A percentile compares a stretch with the other conserved stretches of the same genome.
Evolutionary conservation across 2,888 invertebrate species (phyloP).

Genomic region (Spilarctia lutea): DNA sequence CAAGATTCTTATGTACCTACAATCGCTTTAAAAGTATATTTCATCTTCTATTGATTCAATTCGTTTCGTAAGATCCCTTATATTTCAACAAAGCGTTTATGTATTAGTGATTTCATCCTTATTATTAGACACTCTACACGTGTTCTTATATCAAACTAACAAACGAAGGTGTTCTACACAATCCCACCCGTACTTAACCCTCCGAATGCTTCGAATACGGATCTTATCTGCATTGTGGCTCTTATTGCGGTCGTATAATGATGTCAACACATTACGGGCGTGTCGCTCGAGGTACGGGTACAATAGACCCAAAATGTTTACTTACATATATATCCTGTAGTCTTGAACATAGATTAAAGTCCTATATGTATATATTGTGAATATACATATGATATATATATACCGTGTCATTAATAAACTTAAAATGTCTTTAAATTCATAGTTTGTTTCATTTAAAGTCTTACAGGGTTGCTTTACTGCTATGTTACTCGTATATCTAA

Average conservation of each 20-base stretch:
- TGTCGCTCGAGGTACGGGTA: slow-evolving; percentile 49
- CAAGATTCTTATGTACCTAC: too few relatives aligned
- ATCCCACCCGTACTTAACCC: slow-evolving; percentile 58
- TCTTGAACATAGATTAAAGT: slow-evolving; percentile 23
- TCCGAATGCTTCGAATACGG: slow-evolving; percentile 63
- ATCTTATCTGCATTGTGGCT: slow-evolving; percentile 78
- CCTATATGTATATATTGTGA: slow-evolving; percentile 17
- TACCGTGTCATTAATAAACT: slow-evolving; percentile 3
- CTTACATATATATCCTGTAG: slow-evolving; percentile 27
- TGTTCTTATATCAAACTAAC: slow-evolving; percentile 43
- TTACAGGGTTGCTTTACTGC: neutral
- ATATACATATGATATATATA: too few relatives aligned
- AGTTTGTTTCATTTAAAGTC: neutral
- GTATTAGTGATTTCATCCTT: slow-evolving; percentile 14
- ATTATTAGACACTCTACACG: slow-evolving; percentile 27
- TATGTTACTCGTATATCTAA: too few relatives aligned
- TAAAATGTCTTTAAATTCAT: neutral
- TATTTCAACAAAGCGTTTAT: neutral
- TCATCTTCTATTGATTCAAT: neutral
- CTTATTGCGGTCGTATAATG: slow-evolving; percentile 75
- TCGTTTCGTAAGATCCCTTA: neutral
- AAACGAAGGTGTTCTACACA: slow-evolving; percentile 48
- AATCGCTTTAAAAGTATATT: neutral
- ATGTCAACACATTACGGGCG: slow-evolving; percentile 74
- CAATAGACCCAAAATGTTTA: slow-evolving; percentile 51